A percentile compares a stretch with the other conserved stretches of the same genome.
phyloP scores from a whole-genome alignment of 2,797 vertebrate species.

The Lacerta viridis region DNA sequence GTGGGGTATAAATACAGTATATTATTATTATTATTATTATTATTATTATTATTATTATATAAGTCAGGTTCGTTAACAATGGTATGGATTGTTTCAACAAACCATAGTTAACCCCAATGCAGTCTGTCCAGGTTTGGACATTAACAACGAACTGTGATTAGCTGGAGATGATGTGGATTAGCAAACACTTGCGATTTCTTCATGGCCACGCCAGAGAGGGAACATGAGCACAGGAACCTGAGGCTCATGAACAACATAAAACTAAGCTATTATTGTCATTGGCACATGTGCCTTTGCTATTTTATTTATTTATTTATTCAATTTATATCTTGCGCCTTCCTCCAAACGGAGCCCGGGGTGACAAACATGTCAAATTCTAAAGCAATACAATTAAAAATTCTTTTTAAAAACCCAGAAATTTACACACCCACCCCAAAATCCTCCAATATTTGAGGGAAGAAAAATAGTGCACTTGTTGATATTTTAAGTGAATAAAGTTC shows the following conservation, averaged over 20 bases:
- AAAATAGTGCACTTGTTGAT: not conserved
- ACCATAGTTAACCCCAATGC: not conserved
- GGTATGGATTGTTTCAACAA: not conserved
- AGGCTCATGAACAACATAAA: not conserved
- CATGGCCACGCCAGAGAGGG: too few species aligned
- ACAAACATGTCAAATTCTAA: too few species aligned
- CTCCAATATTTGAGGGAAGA: not conserved
- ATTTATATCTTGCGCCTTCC: too few species aligned
- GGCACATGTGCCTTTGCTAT: too few species aligned
- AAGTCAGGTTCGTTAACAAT: not conserved
- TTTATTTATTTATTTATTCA: too few species aligned
- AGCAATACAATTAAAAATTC: too few species aligned
- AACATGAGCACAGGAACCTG: not conserved
- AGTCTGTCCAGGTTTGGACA: not conserved
- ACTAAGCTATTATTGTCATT: too few species aligned
- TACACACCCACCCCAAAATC: not conserved
- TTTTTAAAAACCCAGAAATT: not conserved
- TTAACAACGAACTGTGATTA: not conserved
- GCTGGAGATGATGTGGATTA: not conserved
- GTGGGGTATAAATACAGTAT: too few species aligned
- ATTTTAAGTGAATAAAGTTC: not conserved
- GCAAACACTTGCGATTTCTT: not conserved
- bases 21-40: too few species aligned
- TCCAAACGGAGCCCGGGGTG: too few species aligned
- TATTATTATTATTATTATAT: not conserved